Base-by-base conservation (phyloP, 2,113 vertebrate species). In the Pollachius pollachius region DNA sequence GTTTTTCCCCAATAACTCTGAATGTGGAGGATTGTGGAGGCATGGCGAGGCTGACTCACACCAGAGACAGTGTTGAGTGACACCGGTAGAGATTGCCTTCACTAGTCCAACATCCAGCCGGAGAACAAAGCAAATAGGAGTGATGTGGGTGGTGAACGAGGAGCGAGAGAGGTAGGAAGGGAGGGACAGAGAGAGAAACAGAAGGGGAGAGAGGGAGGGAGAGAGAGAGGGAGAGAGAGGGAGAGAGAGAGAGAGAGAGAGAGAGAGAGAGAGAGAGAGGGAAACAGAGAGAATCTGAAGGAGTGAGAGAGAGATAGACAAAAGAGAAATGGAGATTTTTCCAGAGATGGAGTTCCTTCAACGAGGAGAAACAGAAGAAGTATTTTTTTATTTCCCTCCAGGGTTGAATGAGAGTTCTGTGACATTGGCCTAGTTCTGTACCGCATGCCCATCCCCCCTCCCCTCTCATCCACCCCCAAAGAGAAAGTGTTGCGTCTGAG, bases 401-500 rank as follows among this genome's bases (percentile, higher is more conserved):
- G 84, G 86, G 84, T 81, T 84, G 82, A 82, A 89, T 77, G 83
- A 85, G 79, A 70, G 68, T 89, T 87, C 88, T 87, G 87, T 92
- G 92, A 92, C 92, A 91, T 88, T 87, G 88, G 89, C 89, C 89
- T 85, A 85, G 85, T 89, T 90, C 88, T 90, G 78, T 82, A 90
- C 76, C 84, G 77, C 83, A 60, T 79, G 64, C 78, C 77, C 87
- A 77, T 73, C 63, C n/a, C 41, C 25, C 76, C 58, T 27, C 27
- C 37, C 37, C 37, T 5, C 37, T 41, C 37, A 41, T 11, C 37
- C 27, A 15, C 61, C 41, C 64, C 19, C 58, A 60, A 75, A 84
- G 79, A 90, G 90, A 88, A 90, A 84, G 86, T 89, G 83, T 86
- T 88, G 87, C 83, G 74, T 92, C 90, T 84, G 82, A 87, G 84